Percentiles rank a stretch among this genome's conserved stretches.
Evolutionary conservation across 2,797 vertebrate species (phyloP).

Genomic region (Acanthornis magna): DNA sequence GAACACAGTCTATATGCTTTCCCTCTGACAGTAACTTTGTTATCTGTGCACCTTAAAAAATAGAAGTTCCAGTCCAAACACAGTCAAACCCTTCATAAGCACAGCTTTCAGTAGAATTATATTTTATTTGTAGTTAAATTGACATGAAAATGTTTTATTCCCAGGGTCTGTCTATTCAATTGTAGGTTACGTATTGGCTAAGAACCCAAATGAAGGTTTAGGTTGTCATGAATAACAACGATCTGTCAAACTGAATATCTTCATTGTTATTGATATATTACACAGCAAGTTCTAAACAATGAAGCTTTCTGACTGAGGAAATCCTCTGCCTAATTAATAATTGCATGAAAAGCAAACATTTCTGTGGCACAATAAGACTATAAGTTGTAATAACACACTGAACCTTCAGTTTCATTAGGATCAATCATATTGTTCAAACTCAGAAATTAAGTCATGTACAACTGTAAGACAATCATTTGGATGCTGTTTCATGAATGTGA

Average conservation of each 20-base stretch:
- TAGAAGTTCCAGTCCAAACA: neutral
- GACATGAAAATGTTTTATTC: neutral
- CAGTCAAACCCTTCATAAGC: neutral
- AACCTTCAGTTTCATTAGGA: neutral
- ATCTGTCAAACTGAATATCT: neutral
- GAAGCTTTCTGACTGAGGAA: neutral
- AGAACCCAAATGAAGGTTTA: neutral
- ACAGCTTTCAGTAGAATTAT: neutral
- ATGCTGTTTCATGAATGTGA: neutral
- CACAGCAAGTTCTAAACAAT: neutral
- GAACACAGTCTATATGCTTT: neutral
- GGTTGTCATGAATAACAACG: neutral
- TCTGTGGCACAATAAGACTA: neutral
- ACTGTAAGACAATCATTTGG: rapidly evolving
- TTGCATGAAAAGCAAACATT: neutral
- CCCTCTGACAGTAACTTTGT: neutral
- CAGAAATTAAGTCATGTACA: neutral
- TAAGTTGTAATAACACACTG: neutral
- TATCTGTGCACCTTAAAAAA: neutral
- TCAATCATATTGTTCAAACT: neutral
- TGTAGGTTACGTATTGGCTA: neutral
- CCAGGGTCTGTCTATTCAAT: neutral
- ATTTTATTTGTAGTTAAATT: neutral
- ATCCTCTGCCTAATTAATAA: neutral
- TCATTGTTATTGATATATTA: neutral